These are phyloP conservation scores for Phyto melanocephala DNA, from an alignment of 2,888 invertebrate genomes.

Conservation along the genomic window DNA sequence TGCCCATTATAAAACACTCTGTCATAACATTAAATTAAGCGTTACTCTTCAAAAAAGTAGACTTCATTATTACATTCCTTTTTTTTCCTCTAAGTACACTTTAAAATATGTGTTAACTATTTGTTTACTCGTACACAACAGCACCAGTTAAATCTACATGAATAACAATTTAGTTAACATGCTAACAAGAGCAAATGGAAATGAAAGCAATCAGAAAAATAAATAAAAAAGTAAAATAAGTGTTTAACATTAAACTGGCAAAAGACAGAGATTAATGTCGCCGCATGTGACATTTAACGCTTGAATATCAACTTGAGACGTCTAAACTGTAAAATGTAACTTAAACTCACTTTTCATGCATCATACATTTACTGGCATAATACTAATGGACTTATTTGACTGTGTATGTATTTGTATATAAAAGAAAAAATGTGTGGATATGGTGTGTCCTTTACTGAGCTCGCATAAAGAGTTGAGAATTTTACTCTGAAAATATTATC, in stretches of 20 bases:
- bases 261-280: slow-evolving; percentile 74
- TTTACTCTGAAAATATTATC: slow-evolving; percentile 19
- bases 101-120: not conserved
- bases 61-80: not conserved
- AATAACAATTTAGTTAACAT: too few species aligned
- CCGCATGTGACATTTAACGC: slow-evolving; percentile 71
- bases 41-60: not conserved
- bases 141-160: slow-evolving; percentile 1
- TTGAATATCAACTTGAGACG: slow-evolving; percentile 56
- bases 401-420: not conserved
- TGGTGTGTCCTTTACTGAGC: not conserved
- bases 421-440: not conserved
- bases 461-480: not conserved
- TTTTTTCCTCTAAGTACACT: not conserved
- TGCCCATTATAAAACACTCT: too few species aligned
- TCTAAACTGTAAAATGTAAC: slow-evolving; percentile 13
- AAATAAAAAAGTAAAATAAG: not conserved
- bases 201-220: not conserved
- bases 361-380: not conserved
- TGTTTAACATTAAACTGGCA: slow-evolving; percentile 43
- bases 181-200: too few species aligned
- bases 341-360: slow-evolving; percentile 14
- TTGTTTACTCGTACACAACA: not conserved
- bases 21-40: too few species aligned
- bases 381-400: not conserved